Conservation (phyloP, 2,888 invertebrate species). For the Thera britannica region DNA sequence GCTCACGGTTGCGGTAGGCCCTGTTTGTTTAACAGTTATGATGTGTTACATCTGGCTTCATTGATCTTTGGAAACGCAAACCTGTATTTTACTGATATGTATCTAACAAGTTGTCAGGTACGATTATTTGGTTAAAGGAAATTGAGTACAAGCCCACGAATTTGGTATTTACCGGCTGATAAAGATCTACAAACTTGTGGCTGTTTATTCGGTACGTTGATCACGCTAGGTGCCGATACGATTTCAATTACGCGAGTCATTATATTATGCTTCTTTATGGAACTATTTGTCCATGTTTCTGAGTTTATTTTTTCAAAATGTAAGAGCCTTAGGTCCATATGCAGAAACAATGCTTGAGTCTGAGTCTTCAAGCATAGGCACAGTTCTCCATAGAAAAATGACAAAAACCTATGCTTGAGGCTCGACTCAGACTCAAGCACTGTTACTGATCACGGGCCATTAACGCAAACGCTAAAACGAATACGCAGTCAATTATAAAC, state of each 20-base stretch:
- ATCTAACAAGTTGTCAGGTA: conserved; percentile 25
- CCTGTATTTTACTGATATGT: conserved; percentile 26
- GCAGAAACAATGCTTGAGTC: no score
- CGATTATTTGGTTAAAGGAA: conserved; percentile 31
- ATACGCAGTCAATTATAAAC: no score
- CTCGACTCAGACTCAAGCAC: no score
- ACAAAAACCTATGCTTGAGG: no score
- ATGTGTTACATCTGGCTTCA: conserved; percentile 43
- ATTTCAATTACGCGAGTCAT: conserved; percentile 17
- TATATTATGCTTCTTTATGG: conserved; percentile 4
- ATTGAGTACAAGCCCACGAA: conserved; percentile 29
- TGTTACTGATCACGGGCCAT: no score
- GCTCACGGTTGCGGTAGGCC: conserved; percentile 43
- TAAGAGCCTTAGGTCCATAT: no score
- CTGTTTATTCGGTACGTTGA: conserved; percentile 18
- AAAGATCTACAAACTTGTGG: conserved; percentile 20
- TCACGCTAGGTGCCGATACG: conserved; percentile 24
- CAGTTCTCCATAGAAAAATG: no score
- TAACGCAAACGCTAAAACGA: no score
- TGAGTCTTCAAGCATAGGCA: no score
- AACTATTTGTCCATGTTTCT: neutral
- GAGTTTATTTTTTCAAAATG: neutral
- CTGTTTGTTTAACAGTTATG: conserved; percentile 42
- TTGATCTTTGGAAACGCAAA: conserved; percentile 30
- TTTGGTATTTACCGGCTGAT: conserved; percentile 16